Base-by-base conservation (phyloP, 2,113 vertebrate genomes). In the Globicephala melas region DNA sequence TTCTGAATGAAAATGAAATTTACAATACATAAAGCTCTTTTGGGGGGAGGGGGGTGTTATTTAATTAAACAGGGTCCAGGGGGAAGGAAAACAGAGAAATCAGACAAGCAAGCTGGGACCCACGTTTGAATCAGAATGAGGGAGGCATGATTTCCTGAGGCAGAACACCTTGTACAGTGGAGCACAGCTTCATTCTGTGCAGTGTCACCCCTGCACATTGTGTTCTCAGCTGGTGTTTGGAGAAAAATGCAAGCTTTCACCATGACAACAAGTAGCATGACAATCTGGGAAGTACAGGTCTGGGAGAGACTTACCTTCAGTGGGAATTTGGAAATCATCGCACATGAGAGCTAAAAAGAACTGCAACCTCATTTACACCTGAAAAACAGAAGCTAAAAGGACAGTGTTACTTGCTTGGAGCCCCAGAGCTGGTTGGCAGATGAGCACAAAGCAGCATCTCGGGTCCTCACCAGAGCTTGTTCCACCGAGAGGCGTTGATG, bases 11-110 rank as follows among this genome's bases (percentile, higher is more conserved):
- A 13, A 50, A 50, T 50, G 47, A 50, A 50, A 50, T 13, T 50
- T 50, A 13, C 94, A 36, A 95, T 62, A 87, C 97, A 92, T 95
- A 97, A 95, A 95, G 55, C 65, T 58, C 44, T 44, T 89, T 41
- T 26, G 9, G 0, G 28, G 74, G 28, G 47, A 50, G 74, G 44
- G 17, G 31, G 31, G 65, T 88, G 65, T 97, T 95, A 70, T 98
- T 98, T 98, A 98, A 98, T 97, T 98, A 97, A 97, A 92, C 93
- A 94, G 96, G 97, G 80, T 74, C 96, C 76, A 73, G 41, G 95
- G 79, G 91, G 31, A 90, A 38, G 89, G 70, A 83, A 97, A 97
- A 0, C 9, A 50, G 74, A 95, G 95, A 98, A 97, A 98, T 93
- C 36, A 90, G 86, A 44, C 8, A 62, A 87, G 90, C 85, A 94